Evolutionary conservation across 2,797 vertebrate species (phyloP), one percentile per base, ranked within the genome.

Genomic region (Pangasius macronema): DNA sequence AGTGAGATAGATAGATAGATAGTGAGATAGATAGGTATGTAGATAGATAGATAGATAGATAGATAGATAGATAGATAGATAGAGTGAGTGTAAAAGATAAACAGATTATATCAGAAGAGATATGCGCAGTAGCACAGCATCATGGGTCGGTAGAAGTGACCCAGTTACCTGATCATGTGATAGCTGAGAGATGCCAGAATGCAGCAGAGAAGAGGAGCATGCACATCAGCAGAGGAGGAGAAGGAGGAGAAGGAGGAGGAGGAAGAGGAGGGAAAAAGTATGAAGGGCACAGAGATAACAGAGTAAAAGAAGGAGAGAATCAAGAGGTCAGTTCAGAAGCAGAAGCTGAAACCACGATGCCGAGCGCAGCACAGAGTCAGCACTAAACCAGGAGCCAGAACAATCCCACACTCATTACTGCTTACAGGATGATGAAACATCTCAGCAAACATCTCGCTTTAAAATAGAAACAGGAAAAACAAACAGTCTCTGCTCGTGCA

Each of bases 101-200:
- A 88, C 0, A 72, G 63, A 59, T 30, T 42, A 42, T 42, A 42
- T 42, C 5, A 42, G 42, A 42, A 89, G 57, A 84, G 27, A 84
- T 14, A 88, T 77, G 39, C 4, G 46, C 53, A 87, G 63, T 79
- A 75, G 87, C 88, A 93, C 89, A 91, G 92, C 88, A 92, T 67
- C 91, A 89, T 80, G 91, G 93, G 92, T 92, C 92, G 91, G 89
- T 42, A 84, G 95, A 94, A 92, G 94, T 92, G 93, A 95, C 95
- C 94, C 95, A 95, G 97, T 99, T 99, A 99, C 98, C 98, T 99
- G 98, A 99, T 98, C 95, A 97, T 96, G 97, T 99, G 98, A 99
- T 98, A 99, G 97, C 98, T 99, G 97, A 97, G 96, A 97, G 97
- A 97, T 95, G 97, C 97, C 98, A 97, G 96, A 97, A 97, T 97